phyloP scores from a whole-genome alignment of 2,113 vertebrate species.

The Apteryx owenii region DNA sequence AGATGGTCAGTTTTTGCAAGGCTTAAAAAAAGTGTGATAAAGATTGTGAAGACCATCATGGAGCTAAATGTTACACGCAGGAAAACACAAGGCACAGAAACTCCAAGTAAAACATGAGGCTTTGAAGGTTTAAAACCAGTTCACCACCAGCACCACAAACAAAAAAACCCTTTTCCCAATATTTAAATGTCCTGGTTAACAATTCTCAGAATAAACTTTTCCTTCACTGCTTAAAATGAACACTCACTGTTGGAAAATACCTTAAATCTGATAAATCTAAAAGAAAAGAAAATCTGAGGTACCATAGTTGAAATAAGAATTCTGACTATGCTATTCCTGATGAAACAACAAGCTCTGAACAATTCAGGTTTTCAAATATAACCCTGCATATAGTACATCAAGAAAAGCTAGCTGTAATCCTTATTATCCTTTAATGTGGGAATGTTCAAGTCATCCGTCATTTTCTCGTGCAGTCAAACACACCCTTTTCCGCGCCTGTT shows the following conservation, averaged over 20 bases:
- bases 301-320: not conserved
- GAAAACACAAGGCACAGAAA: not conserved
- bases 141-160: rapidly evolving
- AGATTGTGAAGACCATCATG: rapidly evolving
- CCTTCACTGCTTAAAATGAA: not conserved
- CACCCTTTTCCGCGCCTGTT: not conserved
- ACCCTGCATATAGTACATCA: not conserved
- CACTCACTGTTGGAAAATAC: not conserved
- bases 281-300: not conserved
- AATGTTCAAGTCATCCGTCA: not conserved
- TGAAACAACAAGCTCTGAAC: not conserved
- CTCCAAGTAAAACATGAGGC: not conserved
- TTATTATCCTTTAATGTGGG: not conserved
- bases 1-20: not conserved
- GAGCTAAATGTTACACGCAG: not conserved
- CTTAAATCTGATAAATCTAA: not conserved
- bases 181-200: not conserved
- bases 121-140: not conserved
- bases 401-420: not conserved
- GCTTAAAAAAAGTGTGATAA: not conserved
- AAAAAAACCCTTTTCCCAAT: not conserved
- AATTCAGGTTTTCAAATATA: not conserved
- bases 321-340: not conserved
- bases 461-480: not conserved
- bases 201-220: not conserved